Percentiles rank a stretch among this genome's conserved stretches.
Conservation (phyloP, 2,888 invertebrate species). For the Tholera decimalis region DNA sequence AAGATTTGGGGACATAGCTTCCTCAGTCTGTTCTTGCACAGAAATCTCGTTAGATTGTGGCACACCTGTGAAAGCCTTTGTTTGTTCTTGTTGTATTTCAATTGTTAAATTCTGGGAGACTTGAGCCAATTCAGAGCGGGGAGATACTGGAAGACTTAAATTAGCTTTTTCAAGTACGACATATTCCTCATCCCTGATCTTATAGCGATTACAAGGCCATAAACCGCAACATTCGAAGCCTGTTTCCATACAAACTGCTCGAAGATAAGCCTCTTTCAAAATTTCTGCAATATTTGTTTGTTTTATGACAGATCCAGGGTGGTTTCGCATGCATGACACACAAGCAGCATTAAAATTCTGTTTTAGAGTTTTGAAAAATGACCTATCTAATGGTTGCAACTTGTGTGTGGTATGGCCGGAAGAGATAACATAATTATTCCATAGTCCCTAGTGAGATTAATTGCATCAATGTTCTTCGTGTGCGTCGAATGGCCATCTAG, state of each 20-base stretch:
- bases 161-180: slow-evolving; percentile 24
- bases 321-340: slow-evolving; percentile 29
- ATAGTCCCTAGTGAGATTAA: slow-evolving; percentile 42
- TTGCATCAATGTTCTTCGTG: slow-evolving; percentile 53
- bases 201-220: slow-evolving; percentile 40
- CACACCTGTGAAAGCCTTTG: slow-evolving; percentile 21
- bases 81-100: slow-evolving; percentile 24
- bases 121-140: slow-evolving; percentile 8
- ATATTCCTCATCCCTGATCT: too few species aligned
- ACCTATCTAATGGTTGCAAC: slow-evolving; percentile 39
- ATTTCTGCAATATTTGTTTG: slow-evolving; percentile 37
- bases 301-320: slow-evolving; percentile 45
- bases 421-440: slow-evolving; percentile 48
- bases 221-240: slow-evolving; percentile 26
- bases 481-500: slow-evolving; percentile 55
- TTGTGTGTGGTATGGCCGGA: slow-evolving; percentile 50
- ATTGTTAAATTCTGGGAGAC: slow-evolving; percentile 16
- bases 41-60: slow-evolving; percentile 25
- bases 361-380: slow-evolving; percentile 43
- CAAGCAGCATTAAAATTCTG: slow-evolving; percentile 30
- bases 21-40: slow-evolving; percentile 25
- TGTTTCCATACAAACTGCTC: slow-evolving; percentile 42
- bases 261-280: slow-evolving; percentile 29
- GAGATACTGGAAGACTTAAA: slow-evolving; percentile 24
- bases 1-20: slow-evolving; percentile 25